Percentiles rank a stretch among this genome's conserved stretches.
These are phyloP conservation scores for Hippolais icterina DNA, from an alignment of 2,113 vertebrate species.

Conservation along the genomic window DNA sequence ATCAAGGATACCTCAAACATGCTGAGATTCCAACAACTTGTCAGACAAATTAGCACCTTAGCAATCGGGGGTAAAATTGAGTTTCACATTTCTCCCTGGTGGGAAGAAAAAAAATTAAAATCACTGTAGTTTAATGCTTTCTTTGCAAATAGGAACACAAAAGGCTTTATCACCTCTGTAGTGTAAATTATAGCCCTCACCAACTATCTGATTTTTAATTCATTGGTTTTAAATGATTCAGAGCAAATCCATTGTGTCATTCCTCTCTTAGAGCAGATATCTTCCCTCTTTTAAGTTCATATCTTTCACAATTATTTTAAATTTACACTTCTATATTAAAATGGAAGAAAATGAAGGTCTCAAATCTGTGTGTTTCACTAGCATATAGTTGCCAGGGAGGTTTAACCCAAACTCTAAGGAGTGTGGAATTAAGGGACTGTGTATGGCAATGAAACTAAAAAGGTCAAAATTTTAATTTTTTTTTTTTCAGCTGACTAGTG, in stretches of 20 bases:
- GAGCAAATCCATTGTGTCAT: constrained; percentile 13
- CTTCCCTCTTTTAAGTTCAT: not conserved
- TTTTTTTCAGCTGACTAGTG: not conserved
- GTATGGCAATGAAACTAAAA: not conserved
- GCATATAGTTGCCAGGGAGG: rapidly evolving
- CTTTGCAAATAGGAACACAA: constrained; percentile 53
- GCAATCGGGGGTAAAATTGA: constrained; percentile 81
- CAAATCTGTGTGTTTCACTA: not conserved
- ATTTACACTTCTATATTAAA: not conserved
- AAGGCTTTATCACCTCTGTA: constrained; percentile 48
- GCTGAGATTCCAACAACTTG: constrained; percentile 85
- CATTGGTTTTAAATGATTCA: constrained; percentile 66
- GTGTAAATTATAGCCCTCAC: constrained; percentile 53
- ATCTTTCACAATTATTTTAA: not conserved
- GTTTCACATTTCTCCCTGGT: constrained; percentile 80
- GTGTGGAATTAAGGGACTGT: not conserved
- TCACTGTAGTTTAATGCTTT: constrained; percentile 57
- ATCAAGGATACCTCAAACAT: constrained; percentile 91
- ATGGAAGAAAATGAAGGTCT: not conserved
- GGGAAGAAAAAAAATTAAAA: constrained; percentile 59
- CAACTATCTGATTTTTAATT: constrained; percentile 60
- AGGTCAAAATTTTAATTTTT: not conserved
- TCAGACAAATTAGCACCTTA: constrained; percentile 90
- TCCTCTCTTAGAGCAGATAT: not conserved
- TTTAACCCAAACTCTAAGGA: not conserved